Base-by-base conservation (phyloP, 2,888 invertebrate species). In the Zootermopsis nevadensis region DNA sequence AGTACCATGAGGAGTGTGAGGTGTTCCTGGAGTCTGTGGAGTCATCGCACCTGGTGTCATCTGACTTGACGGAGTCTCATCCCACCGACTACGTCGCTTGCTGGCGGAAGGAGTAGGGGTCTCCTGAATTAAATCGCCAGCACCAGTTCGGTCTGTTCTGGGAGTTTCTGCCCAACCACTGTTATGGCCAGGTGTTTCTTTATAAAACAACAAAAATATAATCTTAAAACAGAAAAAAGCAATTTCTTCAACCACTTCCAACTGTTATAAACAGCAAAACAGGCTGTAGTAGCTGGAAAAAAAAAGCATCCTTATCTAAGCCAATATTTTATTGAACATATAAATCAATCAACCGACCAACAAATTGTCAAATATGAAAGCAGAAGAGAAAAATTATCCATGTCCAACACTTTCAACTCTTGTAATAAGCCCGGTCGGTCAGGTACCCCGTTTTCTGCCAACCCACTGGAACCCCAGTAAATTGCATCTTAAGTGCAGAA, bases 131-230 rank as follows among this genome's bases (percentile, higher is more conserved):
- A 93, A 92, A 87, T 92, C 92, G 74, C 92, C 91, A 22, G 93
- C 94, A 0, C 93, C 93, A 6, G 95, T 94, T 82, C 99, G 93
- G 89, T 99, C 98, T 0, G 98, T 97, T 85, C 98, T 94, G 0
- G 99, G 99, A 0, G 99, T 99, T 90, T 99, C 99, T 27, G 99
- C 99, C 99, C 99, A 99, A 1, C 99, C 99, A 88, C 98, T 97
- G 86, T 94, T 95, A 89, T 99, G 97, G 0, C 98, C 98, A 0
- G 99, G 98, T 0, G 99, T 99, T 91, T 98, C 98, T 94, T 88
- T 81, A 86, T 85, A 77, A 60, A 38, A 27, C 4, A 82, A 82
- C 67, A 74, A 81, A 35, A 74, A 83, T 42, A 33, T 72, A 85
- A 66, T 33, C 84, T 48, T 48, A 19, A 15, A 48, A 48, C 19